These are phyloP conservation scores for Serilophus lunatus DNA, from an alignment of 2,113 vertebrate species.

Conservation along the genomic window DNA sequence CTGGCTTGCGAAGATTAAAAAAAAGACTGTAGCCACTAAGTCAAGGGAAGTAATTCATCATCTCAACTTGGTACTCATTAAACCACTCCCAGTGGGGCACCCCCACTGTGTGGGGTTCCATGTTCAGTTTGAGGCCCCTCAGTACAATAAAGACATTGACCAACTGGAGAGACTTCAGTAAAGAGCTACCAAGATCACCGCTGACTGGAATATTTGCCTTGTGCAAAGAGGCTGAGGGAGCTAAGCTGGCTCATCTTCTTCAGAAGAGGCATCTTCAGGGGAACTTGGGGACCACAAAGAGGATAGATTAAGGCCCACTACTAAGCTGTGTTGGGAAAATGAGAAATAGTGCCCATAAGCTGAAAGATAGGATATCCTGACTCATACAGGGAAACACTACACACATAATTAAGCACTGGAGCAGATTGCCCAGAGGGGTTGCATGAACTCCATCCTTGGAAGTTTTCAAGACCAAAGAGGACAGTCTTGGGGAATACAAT, in stretches of 20 bases:
- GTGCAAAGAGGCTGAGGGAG: neutral
- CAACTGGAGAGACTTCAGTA: neutral
- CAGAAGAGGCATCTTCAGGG: neutral
- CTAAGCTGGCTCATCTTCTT: neutral
- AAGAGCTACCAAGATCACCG: neutral
- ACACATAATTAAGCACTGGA: neutral
- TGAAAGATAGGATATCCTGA: neutral
- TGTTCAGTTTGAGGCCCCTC: neutral
- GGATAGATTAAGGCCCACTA: neutral
- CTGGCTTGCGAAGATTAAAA: neutral
- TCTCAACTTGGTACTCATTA: neutral
- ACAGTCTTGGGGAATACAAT: neutral
- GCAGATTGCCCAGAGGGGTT: neutral
- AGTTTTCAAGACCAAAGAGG: neutral
- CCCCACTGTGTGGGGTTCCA: too few relatives aligned
- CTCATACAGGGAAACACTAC: neutral
- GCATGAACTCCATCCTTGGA: neutral
- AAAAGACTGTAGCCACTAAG: neutral
- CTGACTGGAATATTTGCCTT: neutral
- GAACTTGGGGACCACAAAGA: neutral
- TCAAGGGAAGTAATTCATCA: neutral
- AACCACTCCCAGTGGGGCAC: neutral
- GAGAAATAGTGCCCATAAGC: neutral
- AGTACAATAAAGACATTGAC: neutral
- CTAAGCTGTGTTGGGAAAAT: neutral